Evolutionary conservation across 2,888 invertebrate genomes (phyloP), one percentile per base, ranked within the genome.

Genomic region (Andrena bicolor): DNA sequence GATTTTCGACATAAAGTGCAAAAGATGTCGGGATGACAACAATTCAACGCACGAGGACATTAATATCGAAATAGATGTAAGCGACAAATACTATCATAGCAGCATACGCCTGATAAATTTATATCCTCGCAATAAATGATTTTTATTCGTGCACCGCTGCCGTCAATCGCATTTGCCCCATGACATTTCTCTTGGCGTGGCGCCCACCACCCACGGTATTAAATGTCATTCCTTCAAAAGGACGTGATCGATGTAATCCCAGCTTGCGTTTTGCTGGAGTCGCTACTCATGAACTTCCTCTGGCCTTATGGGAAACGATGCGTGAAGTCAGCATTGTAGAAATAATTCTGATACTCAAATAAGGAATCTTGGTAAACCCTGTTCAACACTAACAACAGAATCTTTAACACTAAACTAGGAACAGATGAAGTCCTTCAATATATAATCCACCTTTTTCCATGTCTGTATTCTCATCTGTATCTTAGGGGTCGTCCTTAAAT

Each of bases 201-300:
- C 89, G 89, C 89, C 89, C 89, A 86, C 90, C 90, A 90, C 90
- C 91, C 90, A 90, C 90, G 88, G 86, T 81, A 91, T 87, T 88
- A 91, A 92, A 92, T 92, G 91, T 91, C 91, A 90, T 84, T 90
- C 83, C 76, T 76, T 86, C 86, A 90, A 90, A 90, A 89, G 89
- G 87, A 90, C 88, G 86, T 90, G 91, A 92, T 92, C 91, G 91
- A 91, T 90, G 89, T 86, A 83, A 85, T 86, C 78, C 85, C 82
- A 76, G 80, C 81, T 76, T 63, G 71, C 76, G 80, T 61, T 84
- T 78, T 74, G 63, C 66, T 68, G 61, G 13, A 68, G 64, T 69
- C 74, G 48, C 65, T 74, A 76, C 83, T 86, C 78, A 75, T 68
- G 77, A 80, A 82, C 75, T 84, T 73, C 76, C 48, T 58, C 65